Evolutionary conservation across 2,888 invertebrate genomes (phyloP).

Genomic region (Melanchra persicariae): DNA sequence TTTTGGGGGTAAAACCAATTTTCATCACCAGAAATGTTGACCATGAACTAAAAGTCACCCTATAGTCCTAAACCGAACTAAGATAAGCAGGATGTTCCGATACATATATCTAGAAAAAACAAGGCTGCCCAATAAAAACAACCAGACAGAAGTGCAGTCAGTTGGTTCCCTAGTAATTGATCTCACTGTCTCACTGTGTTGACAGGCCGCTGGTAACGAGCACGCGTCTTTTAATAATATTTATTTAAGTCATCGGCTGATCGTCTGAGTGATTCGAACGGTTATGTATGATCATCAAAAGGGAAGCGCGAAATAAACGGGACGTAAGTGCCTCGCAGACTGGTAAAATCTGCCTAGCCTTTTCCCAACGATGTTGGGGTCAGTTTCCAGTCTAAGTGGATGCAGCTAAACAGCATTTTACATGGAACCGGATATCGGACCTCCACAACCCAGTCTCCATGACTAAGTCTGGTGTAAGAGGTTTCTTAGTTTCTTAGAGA

Average conservation of each 20-base stretch:
- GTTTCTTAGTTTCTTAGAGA: too few species aligned
- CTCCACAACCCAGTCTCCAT: too few species aligned
- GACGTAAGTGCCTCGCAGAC: not conserved
- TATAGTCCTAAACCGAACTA: not conserved
- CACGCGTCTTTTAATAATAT: constrained; percentile 20
- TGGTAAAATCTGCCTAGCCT: too few species aligned
- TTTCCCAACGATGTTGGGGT: too few species aligned
- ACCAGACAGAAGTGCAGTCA: not conserved
- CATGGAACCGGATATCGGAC: too few species aligned
- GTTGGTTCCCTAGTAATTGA: too few species aligned
- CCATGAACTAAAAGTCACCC: not conserved
- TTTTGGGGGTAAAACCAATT: too few species aligned
- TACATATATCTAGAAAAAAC: not conserved
- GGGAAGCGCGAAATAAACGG: not conserved
- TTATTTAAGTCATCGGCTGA: constrained; percentile 11
- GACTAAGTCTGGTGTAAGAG: too few species aligned
- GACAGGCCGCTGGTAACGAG: constrained; percentile 16
- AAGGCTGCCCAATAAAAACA: not conserved
- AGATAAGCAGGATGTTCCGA: not conserved
- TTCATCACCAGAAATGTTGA: not conserved
- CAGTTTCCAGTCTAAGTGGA: too few species aligned
- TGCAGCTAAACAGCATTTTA: too few species aligned
- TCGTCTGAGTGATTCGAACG: not conserved
- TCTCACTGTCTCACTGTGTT: not conserved
- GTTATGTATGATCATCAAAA: not conserved